Percentiles rank a stretch among this genome's conserved stretches.
Conservation (phyloP, 2,888 invertebrate genomes). For the Diogma glabrata region DNA sequence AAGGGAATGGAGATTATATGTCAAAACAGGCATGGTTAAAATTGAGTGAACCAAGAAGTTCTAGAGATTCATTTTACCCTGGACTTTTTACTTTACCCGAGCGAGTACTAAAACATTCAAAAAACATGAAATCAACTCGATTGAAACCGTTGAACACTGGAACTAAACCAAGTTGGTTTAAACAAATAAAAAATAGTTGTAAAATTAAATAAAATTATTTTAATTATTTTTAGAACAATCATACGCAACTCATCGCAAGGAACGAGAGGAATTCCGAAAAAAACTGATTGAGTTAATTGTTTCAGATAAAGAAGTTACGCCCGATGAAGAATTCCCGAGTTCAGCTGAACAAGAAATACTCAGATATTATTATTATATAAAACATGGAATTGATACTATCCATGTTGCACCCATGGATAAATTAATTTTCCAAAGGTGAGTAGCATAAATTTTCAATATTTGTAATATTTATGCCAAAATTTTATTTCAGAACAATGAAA, state of each 20-base stretch:
- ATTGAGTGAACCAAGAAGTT: slow-evolving; percentile 32
- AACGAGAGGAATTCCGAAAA: slow-evolving; percentile 71
- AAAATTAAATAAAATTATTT: too few relatives aligned
- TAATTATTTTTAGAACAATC: slow-evolving; percentile 43
- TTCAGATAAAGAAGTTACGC: slow-evolving; percentile 36
- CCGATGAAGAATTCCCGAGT: slow-evolving; percentile 42
- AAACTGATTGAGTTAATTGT: slow-evolving; percentile 65
- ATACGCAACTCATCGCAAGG: slow-evolving; percentile 55
- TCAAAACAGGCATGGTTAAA: slow-evolving; percentile 32
- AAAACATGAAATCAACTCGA: slow-evolving; percentile 36
- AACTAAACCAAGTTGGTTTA: slow-evolving; percentile 29
- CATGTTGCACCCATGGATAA: slow-evolving; percentile 77
- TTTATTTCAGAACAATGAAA: slow-evolving; percentile 46
- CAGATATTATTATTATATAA: slow-evolving; percentile 82
- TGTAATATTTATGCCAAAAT: too few relatives aligned
- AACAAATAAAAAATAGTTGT: neutral
- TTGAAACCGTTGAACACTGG: slow-evolving; percentile 17
- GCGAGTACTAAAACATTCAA: slow-evolving; percentile 38
- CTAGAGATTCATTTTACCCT: slow-evolving; percentile 28
- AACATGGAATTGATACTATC: slow-evolving; percentile 80
- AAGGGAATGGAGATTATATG: slow-evolving; percentile 32
- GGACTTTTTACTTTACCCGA: slow-evolving; percentile 46
- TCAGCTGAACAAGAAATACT: slow-evolving; percentile 56
- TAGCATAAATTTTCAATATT: slow-evolving; percentile 1
- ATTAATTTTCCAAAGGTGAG: slow-evolving; percentile 54